phyloP scores from a whole-genome alignment of 2,797 vertebrate genomes.

The Setipinna tenuifilis region DNA sequence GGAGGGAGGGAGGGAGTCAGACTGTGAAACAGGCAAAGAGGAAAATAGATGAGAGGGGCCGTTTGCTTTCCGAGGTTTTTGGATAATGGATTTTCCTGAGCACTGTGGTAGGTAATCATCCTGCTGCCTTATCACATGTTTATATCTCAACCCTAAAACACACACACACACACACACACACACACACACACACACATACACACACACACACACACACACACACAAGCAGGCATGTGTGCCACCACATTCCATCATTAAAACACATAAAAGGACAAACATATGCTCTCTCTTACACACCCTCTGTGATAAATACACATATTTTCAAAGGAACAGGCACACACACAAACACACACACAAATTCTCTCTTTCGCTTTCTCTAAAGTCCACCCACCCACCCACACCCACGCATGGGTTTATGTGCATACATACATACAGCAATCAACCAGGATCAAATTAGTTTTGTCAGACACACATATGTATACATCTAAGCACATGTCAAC shows the following conservation, averaged over 20 bases:
- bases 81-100: constrained; percentile 1
- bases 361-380: neutral
- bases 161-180: neutral
- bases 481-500: neutral
- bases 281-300: neutral
- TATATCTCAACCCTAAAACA: neutral
- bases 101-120: constrained; percentile 15
- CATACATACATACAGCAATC: neutral
- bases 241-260: neutral
- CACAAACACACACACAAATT: neutral
- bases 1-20: neutral
- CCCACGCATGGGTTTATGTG: neutral
- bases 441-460: neutral
- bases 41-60: neutral
- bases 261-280: neutral
- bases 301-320: neutral
- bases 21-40: neutral
- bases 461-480: neutral
- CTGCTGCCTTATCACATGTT: constrained; percentile 6
- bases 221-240: neutral
- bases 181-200: neutral
- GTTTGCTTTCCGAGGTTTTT: neutral
- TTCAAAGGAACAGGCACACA: neutral
- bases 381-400: neutral
- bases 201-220: neutral